phyloP scores from a whole-genome alignment of 2,113 vertebrate genomes.

The Lipophrys pholis region DNA sequence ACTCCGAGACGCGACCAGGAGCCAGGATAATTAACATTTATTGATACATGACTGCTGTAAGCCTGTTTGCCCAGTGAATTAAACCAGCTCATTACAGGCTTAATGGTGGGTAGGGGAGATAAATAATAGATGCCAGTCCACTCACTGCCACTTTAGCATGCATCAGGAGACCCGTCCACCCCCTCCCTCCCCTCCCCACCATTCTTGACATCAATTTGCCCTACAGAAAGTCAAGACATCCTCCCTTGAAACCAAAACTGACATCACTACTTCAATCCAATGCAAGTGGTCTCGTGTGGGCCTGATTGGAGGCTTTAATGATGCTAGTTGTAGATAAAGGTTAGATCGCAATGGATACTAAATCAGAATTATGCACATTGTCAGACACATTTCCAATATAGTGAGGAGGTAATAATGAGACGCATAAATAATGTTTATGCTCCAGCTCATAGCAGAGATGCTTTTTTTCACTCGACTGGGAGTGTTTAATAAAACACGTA shows the following conservation, averaged over 20 bases:
- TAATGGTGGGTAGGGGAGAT: conserved; percentile 78
- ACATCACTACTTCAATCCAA: conserved; percentile 59
- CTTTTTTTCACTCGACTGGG: not conserved
- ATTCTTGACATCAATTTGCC: conserved; percentile 66
- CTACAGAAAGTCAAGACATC: conserved; percentile 67
- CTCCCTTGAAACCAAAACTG: conserved; percentile 67
- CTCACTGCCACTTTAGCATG: conserved; percentile 77
- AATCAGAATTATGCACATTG: conserved; percentile 18
- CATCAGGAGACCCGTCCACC: conserved; percentile 48
- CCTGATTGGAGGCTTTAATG: conserved; percentile 49
- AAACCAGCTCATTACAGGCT: conserved; percentile 81
- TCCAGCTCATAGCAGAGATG: not conserved
- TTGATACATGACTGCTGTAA: conserved; percentile 83
- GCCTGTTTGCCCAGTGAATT: conserved; percentile 81
- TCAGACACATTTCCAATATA: conserved; percentile 2
- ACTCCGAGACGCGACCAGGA: conserved; percentile 61
- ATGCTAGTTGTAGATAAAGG: conserved; percentile 20
- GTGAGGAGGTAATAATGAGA: not conserved
- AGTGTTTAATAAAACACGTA: conserved; percentile 35
- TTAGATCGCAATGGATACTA: conserved; percentile 4
- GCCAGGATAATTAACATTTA: conserved; percentile 82
- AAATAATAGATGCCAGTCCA: conserved; percentile 82
- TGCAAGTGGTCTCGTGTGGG: conserved; percentile 62
- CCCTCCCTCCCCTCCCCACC: conserved; percentile 1
- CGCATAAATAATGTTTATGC: conserved; percentile 15